These are phyloP conservation scores for Onychomys arenicola DNA, from an alignment of 2,797 vertebrate species.

Conservation along the genomic window DNA sequence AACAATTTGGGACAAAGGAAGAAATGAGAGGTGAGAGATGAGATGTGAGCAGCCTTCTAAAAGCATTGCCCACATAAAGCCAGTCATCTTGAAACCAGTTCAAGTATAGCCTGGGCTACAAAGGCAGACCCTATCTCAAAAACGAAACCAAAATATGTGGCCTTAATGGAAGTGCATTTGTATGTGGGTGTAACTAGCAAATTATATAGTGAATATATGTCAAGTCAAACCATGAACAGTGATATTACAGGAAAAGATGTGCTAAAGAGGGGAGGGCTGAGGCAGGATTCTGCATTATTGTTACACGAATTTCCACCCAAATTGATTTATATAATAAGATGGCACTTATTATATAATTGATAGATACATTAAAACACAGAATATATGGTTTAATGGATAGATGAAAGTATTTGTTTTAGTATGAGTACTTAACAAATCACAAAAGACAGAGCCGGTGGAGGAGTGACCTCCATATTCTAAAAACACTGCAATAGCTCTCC, in stretches of 20 bases:
- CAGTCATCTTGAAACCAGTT: not conserved
- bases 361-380: not conserved
- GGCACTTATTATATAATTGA: not conserved
- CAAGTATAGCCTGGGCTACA: not conserved
- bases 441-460: not conserved
- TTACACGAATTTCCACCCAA: not conserved
- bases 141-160: not conserved
- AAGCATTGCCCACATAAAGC: not conserved
- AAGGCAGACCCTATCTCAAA: not conserved
- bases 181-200: not conserved
- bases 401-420: constrained; percentile 24
- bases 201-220: not conserved
- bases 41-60: not conserved
- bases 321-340: constrained; percentile 1
- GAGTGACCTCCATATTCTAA: not conserved
- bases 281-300: not conserved
- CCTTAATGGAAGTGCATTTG: not conserved
- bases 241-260: not conserved
- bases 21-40: not conserved
- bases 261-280: not conserved
- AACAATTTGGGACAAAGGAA: not conserved
- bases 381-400: not conserved
- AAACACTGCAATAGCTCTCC: not conserved
- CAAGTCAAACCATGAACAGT: not conserved
- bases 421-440: not conserved